Percentiles rank a stretch among this genome's conserved stretches.
phyloP scores from a whole-genome alignment of 2,797 vertebrate species.

The Acridotheres tristis region DNA sequence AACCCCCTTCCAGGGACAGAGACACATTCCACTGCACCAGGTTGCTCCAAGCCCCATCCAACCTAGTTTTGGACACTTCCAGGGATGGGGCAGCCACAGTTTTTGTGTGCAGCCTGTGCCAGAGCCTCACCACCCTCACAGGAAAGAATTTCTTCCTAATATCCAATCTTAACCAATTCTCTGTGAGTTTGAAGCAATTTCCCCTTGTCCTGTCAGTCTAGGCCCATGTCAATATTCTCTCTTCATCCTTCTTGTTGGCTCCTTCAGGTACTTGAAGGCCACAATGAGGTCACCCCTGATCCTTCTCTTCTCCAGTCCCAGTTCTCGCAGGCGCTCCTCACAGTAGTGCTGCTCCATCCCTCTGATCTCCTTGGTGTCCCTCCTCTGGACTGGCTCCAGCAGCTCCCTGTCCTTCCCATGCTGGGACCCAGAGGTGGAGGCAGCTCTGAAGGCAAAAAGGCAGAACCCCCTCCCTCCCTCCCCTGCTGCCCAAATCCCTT shows the following conservation, averaged over 20 bases:
- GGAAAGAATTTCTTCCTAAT: neutral
- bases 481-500: neutral
- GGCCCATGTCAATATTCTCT: neutral
- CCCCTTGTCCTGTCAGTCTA: neutral
- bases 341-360: neutral
- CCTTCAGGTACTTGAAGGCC: neutral
- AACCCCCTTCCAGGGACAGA: accelerated
- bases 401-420: neutral
- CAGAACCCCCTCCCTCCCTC: neutral
- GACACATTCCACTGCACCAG: neutral
- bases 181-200: neutral
- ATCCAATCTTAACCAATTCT: accelerated
- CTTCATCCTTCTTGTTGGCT: neutral
- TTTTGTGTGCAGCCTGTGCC: neutral
- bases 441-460: neutral
- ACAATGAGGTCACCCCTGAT: neutral
- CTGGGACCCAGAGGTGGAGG: neutral
- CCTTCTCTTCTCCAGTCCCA: neutral
- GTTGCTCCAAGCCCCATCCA: neutral
- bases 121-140: neutral
- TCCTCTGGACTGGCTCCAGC: neutral
- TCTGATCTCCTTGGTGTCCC: neutral
- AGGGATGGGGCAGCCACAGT: neutral
- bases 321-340: neutral
- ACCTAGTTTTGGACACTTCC: accelerated